Evolutionary conservation across 2,113 vertebrate species (phyloP), one percentile per base, ranked within the genome.

Genomic region (Erpornis zantholeuca): DNA sequence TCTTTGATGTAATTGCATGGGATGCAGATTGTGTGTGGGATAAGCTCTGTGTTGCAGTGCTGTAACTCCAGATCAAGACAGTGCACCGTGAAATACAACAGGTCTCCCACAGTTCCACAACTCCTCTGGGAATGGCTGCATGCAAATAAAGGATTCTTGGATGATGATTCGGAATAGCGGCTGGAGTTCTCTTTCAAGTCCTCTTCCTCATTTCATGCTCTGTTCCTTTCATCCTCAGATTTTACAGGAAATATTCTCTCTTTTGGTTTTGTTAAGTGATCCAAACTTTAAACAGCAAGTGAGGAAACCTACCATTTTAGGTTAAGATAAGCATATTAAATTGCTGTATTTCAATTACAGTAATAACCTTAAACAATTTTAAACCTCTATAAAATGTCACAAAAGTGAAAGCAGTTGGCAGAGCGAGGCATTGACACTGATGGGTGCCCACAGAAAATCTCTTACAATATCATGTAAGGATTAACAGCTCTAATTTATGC

Each of bases 401-500:
- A 94, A 92, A 95, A 75, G 85, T 45, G 71, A 84, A 94, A 76
- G 72, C 86, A 94, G 93, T 93, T 95, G 95, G 92, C 92, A 91
- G 95, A 95, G 69, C 64, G 31, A 94, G 68, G 89, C 86, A 90
- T 81, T 53, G 93, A 95, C 93, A 79, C 65, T 93, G 93, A 96
- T 76, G 90, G 91, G 92, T 92, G 84, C 90, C 79, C 92, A 49
- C 82, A 86, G 94, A 96, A 93, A 96, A 96, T 71, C 94, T 92
- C 77, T 94, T 92, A 95, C 44, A 90, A 88, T 94, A 94, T 97
- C 90, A 56, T 78, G 61, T 73, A 68, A 82, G 96, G 88, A 96
- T 96, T 97, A 97, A 86, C 90, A 83, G 86, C 92, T 92, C 40
- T 92, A 96, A 97, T 96, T 86, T 97, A 96, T 96, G 92, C 93